Percentiles rank a stretch among this genome's conserved stretches.
These are phyloP conservation scores for Pseudochromis fuscus DNA, from an alignment of 2,797 vertebrate species.

Conservation along the genomic window DNA sequence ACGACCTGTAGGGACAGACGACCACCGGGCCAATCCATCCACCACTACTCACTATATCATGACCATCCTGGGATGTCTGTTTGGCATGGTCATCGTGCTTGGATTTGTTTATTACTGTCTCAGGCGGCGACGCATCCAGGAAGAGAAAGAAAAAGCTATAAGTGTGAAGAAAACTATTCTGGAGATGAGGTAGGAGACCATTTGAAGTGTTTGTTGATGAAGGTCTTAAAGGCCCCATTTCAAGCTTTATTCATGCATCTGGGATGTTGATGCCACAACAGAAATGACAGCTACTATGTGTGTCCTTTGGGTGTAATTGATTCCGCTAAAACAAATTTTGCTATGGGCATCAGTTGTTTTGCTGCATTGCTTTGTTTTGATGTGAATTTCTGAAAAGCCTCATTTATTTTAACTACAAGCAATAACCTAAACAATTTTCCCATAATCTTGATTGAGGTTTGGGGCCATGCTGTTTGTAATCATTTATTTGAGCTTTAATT, in stretches of 20 bases:
- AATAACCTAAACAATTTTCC: neutral
- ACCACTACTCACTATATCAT: slow-evolving; percentile 99
- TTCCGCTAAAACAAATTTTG: slow-evolving; percentile 23
- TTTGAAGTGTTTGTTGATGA: slow-evolving; percentile 22
- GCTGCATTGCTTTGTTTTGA: slow-evolving; percentile 73
- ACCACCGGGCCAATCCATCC: slow-evolving; percentile 88
- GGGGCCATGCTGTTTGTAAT: neutral
- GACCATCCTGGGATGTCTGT: slow-evolving; percentile 97
- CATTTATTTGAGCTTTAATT: slow-evolving; percentile 26
- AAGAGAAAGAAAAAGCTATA: slow-evolving; percentile 96
- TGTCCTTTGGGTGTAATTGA: slow-evolving; percentile 23
- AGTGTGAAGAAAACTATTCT: slow-evolving; percentile 98
- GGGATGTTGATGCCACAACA: neutral
- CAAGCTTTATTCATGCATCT: neutral
- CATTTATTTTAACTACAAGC: slow-evolving; percentile 21
- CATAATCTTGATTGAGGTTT: slow-evolving; percentile 4
- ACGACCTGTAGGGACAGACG: slow-evolving; percentile 85
- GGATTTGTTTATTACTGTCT: slow-evolving; percentile 97
- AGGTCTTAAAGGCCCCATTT: neutral
- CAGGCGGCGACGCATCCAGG: slow-evolving; percentile 90
- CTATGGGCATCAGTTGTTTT: slow-evolving; percentile 7
- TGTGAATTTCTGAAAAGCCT: slow-evolving; percentile 3
- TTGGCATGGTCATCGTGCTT: slow-evolving; percentile 98
- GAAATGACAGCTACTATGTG: neutral
- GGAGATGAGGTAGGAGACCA: slow-evolving; percentile 92